Conservation (phyloP, 53 echinoderm and acorn worm species). For the Glandiceps talaboti region DNA sequence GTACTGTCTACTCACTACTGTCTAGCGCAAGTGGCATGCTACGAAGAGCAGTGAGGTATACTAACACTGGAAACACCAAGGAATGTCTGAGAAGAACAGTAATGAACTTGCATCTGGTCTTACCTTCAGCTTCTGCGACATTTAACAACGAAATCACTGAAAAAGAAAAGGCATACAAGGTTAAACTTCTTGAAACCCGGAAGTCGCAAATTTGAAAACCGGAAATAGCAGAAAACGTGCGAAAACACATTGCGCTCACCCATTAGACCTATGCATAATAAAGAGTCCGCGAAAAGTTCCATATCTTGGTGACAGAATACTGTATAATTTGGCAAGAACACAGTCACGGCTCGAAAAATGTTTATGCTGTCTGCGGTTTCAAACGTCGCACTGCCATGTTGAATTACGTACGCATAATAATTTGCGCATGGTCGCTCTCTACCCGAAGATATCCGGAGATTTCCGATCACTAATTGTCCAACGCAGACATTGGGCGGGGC, state of each 20-base stretch:
- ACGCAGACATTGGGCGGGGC: too few species aligned
- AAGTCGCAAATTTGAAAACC: neutral
- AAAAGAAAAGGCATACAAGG: conserved; percentile 15
- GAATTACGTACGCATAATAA: neutral
- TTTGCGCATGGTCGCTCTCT: neutral
- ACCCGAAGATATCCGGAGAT: neutral
- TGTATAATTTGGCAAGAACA: neutral
- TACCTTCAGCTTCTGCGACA: conserved; percentile 74
- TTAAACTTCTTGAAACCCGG: neutral
- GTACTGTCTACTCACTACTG: too few species aligned
- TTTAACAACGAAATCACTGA: conserved; percentile 86
- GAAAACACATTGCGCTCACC: conserved; percentile 42
- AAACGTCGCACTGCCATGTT: neutral
- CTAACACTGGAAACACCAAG: too few species aligned
- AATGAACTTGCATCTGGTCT: conserved; percentile 21
- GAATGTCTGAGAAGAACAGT: too few species aligned
- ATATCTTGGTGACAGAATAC: conserved; percentile 39
- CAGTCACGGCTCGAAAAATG: neutral
- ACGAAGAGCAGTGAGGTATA: too few species aligned
- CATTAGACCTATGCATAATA: conserved; percentile 93
- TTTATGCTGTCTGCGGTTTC: neutral
- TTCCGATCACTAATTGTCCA: neutral
- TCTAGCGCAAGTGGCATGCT: too few species aligned
- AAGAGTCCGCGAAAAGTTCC: conserved; percentile 98
- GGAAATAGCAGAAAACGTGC: neutral